phyloP scores from a whole-genome alignment of 2,888 invertebrate species.

The Drosophila birchii region DNA sequence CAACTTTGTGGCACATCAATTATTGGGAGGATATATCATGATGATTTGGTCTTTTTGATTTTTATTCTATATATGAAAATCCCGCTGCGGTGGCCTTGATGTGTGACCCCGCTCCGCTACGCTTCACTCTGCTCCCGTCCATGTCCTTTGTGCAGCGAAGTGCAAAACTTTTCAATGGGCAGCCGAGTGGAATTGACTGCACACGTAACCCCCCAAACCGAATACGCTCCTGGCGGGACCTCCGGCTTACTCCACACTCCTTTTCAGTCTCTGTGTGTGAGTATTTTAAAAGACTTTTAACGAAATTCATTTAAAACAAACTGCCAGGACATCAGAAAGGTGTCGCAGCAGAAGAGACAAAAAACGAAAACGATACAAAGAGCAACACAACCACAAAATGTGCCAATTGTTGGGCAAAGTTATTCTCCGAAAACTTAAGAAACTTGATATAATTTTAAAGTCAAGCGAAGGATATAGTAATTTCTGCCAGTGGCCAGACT shows the following conservation, averaged over 20 bases:
- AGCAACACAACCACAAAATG: background rate
- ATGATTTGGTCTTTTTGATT: conserved; percentile 41
- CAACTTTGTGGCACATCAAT: conserved; percentile 30
- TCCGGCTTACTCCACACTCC: conserved; percentile 10
- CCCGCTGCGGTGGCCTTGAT: conserved; percentile 34
- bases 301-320: conserved; percentile 47
- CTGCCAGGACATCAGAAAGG: conserved; percentile 32
- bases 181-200: conserved; percentile 54
- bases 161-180: conserved; percentile 56
- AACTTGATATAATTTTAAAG: background rate
- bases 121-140: conserved; percentile 17
- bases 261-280: background rate
- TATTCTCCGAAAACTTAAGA: background rate
- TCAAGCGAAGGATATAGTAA: background rate
- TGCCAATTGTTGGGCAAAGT: too few relatives aligned
- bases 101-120: background rate
- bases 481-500: conserved; percentile 12
- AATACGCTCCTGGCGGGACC: conserved; percentile 20
- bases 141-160: conserved; percentile 53
- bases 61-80: conserved; percentile 3
- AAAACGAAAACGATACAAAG: background rate
- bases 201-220: conserved; percentile 33
- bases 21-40: conserved; percentile 22
- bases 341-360: conserved; percentile 27
- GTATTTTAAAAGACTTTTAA: conserved; percentile 43